phyloP scores from a whole-genome alignment of 2,113 vertebrate species.

The Paralichthys olivaceus region DNA sequence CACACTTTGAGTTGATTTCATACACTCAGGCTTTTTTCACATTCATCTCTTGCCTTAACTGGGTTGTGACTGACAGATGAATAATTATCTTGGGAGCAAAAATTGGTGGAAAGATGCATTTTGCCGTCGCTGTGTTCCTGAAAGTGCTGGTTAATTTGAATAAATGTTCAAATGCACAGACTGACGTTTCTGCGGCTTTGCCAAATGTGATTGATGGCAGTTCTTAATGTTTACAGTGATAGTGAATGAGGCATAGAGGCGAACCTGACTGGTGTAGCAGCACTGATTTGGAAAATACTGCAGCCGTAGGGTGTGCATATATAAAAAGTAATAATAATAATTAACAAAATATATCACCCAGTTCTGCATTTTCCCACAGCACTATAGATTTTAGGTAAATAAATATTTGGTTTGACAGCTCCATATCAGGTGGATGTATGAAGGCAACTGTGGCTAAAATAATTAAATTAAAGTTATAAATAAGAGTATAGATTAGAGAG shows the following conservation, averaged over 20 bases:
- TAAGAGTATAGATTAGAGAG: too few relatives aligned
- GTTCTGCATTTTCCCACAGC: too few relatives aligned
- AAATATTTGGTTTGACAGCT: too few relatives aligned
- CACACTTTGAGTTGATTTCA: slow-evolving; percentile 26
- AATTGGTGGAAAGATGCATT: slow-evolving; percentile 45
- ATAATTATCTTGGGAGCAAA: slow-evolving; percentile 40
- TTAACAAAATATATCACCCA: too few relatives aligned
- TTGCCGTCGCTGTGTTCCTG: slow-evolving; percentile 20
- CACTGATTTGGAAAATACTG: too few relatives aligned
- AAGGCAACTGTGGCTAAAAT: too few relatives aligned
- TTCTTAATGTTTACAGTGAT: not conserved
- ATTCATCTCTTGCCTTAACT: slow-evolving; percentile 34
- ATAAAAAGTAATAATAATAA: too few relatives aligned
- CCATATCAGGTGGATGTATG: too few relatives aligned
- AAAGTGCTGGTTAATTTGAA: slow-evolving; percentile 44
- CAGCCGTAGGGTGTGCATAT: too few relatives aligned
- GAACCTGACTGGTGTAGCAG: not conserved
- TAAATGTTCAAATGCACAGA: not conserved
- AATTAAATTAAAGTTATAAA: too few relatives aligned
- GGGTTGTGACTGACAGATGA: slow-evolving; percentile 46
- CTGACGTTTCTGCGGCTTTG: too few relatives aligned
- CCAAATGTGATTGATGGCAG: not conserved
- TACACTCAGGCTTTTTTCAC: slow-evolving; percentile 21
- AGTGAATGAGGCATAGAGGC: not conserved
- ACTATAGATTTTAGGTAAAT: too few relatives aligned